Conservation (phyloP, 2,888 invertebrate genomes). For the Lithophane leautieri region DNA sequence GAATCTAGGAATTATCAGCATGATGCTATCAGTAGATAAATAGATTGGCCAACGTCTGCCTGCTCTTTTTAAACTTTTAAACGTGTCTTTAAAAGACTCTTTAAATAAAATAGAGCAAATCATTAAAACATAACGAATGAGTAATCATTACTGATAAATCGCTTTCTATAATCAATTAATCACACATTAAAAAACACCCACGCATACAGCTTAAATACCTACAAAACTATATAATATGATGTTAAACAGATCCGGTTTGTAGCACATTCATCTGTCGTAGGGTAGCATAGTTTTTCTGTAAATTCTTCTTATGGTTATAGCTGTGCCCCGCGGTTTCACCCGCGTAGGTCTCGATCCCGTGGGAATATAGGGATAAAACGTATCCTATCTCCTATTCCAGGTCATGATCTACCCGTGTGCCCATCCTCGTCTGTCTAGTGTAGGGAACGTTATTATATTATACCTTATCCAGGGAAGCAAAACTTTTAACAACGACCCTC, state of each 20-base stretch:
- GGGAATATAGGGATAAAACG: too few species aligned
- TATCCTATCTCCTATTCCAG: too few species aligned
- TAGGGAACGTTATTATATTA: too few species aligned
- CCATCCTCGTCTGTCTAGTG: too few species aligned
- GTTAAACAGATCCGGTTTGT: slow-evolving; percentile 31
- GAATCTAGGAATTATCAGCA: slow-evolving; percentile 36
- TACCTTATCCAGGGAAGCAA: neutral
- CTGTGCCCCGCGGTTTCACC: too few species aligned
- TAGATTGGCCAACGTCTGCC: slow-evolving; percentile 25
- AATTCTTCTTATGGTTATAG: neutral
- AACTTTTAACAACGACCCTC: neutral
- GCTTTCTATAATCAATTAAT: slow-evolving; percentile 42
- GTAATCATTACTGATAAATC: slow-evolving; percentile 27
- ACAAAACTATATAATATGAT: neutral
- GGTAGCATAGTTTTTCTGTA: neutral
- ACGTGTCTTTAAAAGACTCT: neutral
- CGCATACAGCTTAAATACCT: neutral
- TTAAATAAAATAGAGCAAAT: slow-evolving; percentile 19
- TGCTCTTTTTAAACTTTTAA: slow-evolving; percentile 16
- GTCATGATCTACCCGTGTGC: too few species aligned
- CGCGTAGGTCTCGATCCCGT: accelerated
- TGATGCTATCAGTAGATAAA: slow-evolving; percentile 43
- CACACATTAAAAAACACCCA: slow-evolving; percentile 33
- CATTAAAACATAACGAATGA: slow-evolving; percentile 25
- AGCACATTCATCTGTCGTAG: neutral